Conservation (phyloP, 1,140 invertebrate species). For the Hetaerina americana region DNA sequence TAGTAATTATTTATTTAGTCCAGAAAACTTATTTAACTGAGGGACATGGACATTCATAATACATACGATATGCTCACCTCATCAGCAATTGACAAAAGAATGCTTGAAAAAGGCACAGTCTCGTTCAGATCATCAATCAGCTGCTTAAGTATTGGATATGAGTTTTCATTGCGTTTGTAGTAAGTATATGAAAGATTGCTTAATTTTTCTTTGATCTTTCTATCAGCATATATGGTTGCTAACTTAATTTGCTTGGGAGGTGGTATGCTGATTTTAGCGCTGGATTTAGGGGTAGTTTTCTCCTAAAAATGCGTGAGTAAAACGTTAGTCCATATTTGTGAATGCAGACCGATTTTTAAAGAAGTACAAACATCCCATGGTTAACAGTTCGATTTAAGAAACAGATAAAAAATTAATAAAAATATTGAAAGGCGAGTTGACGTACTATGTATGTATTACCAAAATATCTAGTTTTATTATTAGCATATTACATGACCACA, state of each 20-base stretch:
- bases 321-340: background rate
- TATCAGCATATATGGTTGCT: background rate
- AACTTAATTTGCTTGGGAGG: background rate
- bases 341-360: background rate
- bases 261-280: no score
- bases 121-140: background rate
- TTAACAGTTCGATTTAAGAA: no score
- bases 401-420: background rate
- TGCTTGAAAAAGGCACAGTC: background rate
- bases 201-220: background rate
- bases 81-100: conserved; percentile 3
- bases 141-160: background rate
- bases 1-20: background rate
- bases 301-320: background rate
- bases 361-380: no score
- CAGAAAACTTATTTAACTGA: background rate
- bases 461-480: background rate
- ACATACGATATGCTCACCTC: conserved; percentile 8
- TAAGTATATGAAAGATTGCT: background rate
- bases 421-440: background rate
- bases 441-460: background rate
- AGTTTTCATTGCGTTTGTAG: background rate
- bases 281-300: background rate
- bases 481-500: background rate
- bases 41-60: conserved; percentile 5